phyloP scores from a whole-genome alignment of 2,797 vertebrate genomes.

The Parotocinclus haroldoi region DNA sequence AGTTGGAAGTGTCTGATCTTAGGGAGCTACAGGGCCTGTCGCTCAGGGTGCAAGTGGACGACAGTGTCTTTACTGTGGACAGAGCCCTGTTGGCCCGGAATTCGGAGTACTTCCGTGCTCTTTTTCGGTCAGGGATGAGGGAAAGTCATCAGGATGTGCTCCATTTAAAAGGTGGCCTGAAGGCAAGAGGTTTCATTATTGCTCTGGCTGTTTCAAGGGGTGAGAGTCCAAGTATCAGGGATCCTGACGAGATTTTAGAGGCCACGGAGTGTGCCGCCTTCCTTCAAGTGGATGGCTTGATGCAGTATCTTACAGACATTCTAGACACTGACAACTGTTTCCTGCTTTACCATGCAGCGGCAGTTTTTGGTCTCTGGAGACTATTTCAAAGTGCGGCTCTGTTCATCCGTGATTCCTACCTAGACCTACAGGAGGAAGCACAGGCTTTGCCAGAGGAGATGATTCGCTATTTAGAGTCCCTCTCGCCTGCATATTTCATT shows the following conservation, averaged over 20 bases:
- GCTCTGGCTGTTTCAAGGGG: slow-evolving; percentile 80
- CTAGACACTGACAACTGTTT: slow-evolving; percentile 88
- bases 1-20: slow-evolving; percentile 39
- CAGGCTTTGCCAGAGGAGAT: slow-evolving; percentile 72
- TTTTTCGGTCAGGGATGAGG: slow-evolving; percentile 90
- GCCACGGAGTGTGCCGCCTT: slow-evolving; percentile 90
- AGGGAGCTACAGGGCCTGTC: slow-evolving; percentile 30
- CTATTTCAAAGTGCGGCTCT: slow-evolving; percentile 77
- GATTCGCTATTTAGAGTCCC: slow-evolving; percentile 72
- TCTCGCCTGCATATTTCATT: slow-evolving; percentile 78
- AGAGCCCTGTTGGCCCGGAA: slow-evolving; percentile 70
- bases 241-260: slow-evolving; percentile 80
- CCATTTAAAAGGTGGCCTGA: slow-evolving; percentile 74
- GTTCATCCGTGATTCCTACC: slow-evolving; percentile 81
- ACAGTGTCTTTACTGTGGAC: slow-evolving; percentile 77
- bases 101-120: slow-evolving; percentile 88
- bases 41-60: slow-evolving; percentile 79
- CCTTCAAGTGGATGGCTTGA: slow-evolving; percentile 79
- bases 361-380: slow-evolving; percentile 76
- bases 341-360: slow-evolving; percentile 80
- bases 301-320: slow-evolving; percentile 76
- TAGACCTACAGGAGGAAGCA: slow-evolving; percentile 69
- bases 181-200: slow-evolving; percentile 75
- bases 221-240: slow-evolving; percentile 69
- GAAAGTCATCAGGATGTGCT: slow-evolving; percentile 82